Percentiles rank a stretch among this genome's conserved stretches.
Evolutionary conservation across 2,888 invertebrate species (phyloP).

Genomic region (Drosophila longiperda): DNA sequence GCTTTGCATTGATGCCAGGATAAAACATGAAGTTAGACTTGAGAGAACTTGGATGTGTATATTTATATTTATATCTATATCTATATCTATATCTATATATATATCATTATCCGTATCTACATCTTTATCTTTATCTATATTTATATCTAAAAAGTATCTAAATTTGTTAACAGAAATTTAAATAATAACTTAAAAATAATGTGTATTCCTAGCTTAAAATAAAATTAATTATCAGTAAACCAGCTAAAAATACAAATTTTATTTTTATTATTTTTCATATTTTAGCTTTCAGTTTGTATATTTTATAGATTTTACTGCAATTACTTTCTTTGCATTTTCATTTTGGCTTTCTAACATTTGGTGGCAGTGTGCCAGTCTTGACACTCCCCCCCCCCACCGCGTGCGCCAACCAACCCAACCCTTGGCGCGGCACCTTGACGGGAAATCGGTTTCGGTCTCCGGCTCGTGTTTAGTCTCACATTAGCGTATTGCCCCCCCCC

Average conservation of each 20-base stretch:
- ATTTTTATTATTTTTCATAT: too few relatives aligned
- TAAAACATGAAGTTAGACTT: background rate
- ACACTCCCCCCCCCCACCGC: background rate
- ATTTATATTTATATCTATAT: too few relatives aligned
- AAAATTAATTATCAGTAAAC: too few relatives aligned
- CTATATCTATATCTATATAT: too few relatives aligned
- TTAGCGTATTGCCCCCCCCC: constrained; percentile 66
- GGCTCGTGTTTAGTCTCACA: constrained; percentile 76
- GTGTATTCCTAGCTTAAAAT: too few relatives aligned
- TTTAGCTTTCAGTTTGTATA: too few relatives aligned
- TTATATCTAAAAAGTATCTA: too few relatives aligned
- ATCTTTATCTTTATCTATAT: too few relatives aligned
- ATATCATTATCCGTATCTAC: too few relatives aligned
- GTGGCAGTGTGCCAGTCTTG: constrained; percentile 27
- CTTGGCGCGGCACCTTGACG: constrained; percentile 50
- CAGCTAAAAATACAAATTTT: too few relatives aligned
- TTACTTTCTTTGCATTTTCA: background rate
- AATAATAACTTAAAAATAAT: background rate
- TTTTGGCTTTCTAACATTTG: constrained; percentile 1
- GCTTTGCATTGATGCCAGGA: background rate
- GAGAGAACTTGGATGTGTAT: too few relatives aligned
- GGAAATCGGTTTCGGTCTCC: constrained; percentile 74
- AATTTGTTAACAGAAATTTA: background rate
- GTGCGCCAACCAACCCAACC: background rate
- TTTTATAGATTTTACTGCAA: background rate